Base-by-base conservation (phyloP, 2,888 invertebrate genomes). In the Rotaria socialis region DNA sequence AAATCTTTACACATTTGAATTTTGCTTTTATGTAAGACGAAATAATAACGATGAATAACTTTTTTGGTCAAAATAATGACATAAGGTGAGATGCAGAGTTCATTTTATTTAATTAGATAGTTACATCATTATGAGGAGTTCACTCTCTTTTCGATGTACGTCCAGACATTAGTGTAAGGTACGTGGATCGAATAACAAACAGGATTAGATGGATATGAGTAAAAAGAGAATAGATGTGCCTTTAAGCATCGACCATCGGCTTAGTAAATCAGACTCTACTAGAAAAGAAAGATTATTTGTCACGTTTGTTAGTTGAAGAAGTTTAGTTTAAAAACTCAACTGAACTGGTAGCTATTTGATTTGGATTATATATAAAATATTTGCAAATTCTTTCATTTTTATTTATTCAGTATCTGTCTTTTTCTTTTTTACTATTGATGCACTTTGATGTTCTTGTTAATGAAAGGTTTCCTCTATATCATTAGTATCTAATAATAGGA, bases 151-250 rank as follows among this genome's bases (percentile, higher is more conserved):
- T 67, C 27, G 16, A 35, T 35, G 14, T 67, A 35, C 19, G 35
- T 35, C 67, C 27, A 35, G 35, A 67, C 67, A 67, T 67, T 67
- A 67, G 19, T 67, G 16, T 67, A 3, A 5, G 35, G 67, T 67
- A 67, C 19, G 67, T 35, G 67, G 67, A 67, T 67, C 67, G 67
- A 67, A 67, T 67, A 67, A 35, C 67, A 67, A 67, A 67, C 19
- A 41, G 67, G 67, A 67, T 67, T 67, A 67, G 67, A 35, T 67
- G 19, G 67, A 67, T 67, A 22, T 55, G 55, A 22, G 22, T 55
- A 55, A 55, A 19, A 22, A 55, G 55, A 55, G 55, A 55, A 55
- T 55, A 22, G 55, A 55, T 55, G 67, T 67, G 67, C 67, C 35
- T 35, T 67, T 67, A 16, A 67, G 35, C 35, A 67, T 67, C 67